Percentiles rank a stretch among this genome's conserved stretches.
Conservation (phyloP, 1,140 invertebrate species). For the Micrasema minimum region DNA sequence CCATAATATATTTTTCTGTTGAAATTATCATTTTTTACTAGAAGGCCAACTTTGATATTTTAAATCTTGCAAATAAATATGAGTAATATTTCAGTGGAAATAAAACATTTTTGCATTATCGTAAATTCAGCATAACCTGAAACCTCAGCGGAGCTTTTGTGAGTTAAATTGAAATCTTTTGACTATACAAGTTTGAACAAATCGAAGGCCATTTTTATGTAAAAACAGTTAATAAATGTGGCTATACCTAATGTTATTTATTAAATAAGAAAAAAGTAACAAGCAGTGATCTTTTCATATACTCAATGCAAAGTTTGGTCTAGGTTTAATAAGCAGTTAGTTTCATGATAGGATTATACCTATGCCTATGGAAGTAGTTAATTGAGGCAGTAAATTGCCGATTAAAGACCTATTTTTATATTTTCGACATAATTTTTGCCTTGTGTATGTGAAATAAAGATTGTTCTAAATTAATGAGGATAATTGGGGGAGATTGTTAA, state of each 20-base stretch:
- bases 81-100: too few relatives aligned
- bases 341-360: slow-evolving; percentile 7
- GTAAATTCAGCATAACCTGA: slow-evolving; percentile 2
- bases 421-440: slow-evolving; percentile 33
- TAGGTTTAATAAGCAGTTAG: slow-evolving; percentile 8
- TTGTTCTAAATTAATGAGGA: slow-evolving; percentile 31
- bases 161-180: slow-evolving; percentile 22
- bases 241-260: slow-evolving; percentile 48
- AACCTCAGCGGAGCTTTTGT: slow-evolving; percentile 9
- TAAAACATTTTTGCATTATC: too few relatives aligned
- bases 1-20: slow-evolving; percentile 1
- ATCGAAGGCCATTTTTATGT: slow-evolving; percentile 9
- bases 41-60: too few relatives aligned
- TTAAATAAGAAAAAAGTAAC: slow-evolving; percentile 36
- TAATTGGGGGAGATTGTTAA: slow-evolving; percentile 37
- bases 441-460: slow-evolving; percentile 41
- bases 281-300: slow-evolving; percentile 34
- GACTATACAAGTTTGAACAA: slow-evolving; percentile 18
- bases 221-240: slow-evolving; percentile 12
- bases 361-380: slow-evolving; percentile 2
- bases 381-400: background rate
- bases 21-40: too few relatives aligned
- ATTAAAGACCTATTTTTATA: background rate
- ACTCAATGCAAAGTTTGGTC: slow-evolving; percentile 36
- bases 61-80: too few relatives aligned